Conservation (phyloP, 2,797 vertebrate genomes). For the Peromyscus eremicus region DNA sequence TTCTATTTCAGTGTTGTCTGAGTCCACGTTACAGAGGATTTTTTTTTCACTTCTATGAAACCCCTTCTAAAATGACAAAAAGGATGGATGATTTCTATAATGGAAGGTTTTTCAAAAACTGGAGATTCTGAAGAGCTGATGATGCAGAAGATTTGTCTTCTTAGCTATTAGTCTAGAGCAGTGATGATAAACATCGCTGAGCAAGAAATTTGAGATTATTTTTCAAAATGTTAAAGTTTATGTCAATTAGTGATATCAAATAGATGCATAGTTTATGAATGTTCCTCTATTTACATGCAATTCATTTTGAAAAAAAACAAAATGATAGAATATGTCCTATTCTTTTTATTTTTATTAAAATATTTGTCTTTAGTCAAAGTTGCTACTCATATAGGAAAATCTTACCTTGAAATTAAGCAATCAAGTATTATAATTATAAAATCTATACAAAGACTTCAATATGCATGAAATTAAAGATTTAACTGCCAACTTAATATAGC, state of each 20-base stretch:
- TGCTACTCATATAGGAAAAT: neutral
- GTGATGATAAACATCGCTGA: neutral
- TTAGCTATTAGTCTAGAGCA: neutral
- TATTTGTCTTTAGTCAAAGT: neutral
- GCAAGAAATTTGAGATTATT: neutral
- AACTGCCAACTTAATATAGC: neutral
- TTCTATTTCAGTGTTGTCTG: neutral
- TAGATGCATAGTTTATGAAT: neutral
- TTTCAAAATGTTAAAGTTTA: neutral
- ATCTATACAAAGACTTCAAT: neutral
- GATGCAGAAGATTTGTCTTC: neutral
- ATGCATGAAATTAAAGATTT: slow-evolving; percentile 23
- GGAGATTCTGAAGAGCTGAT: neutral
- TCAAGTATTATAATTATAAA: slow-evolving; percentile 3
- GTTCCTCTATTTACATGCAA: neutral
- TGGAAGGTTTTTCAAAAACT: neutral
- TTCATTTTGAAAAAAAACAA: slow-evolving; percentile 1
- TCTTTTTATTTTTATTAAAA: slow-evolving; percentile 9
- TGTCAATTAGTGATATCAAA: neutral
- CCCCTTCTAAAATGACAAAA: neutral
- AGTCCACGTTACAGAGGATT: neutral
- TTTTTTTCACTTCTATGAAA: neutral
- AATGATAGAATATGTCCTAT: neutral
- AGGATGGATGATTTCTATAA: neutral
- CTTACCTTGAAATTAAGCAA: neutral